Percentiles rank a stretch among this genome's conserved stretches.
These are phyloP conservation scores for Rotaria sp. DNA, from an alignment of 2,888 invertebrate genomes.

Conservation along the genomic window DNA sequence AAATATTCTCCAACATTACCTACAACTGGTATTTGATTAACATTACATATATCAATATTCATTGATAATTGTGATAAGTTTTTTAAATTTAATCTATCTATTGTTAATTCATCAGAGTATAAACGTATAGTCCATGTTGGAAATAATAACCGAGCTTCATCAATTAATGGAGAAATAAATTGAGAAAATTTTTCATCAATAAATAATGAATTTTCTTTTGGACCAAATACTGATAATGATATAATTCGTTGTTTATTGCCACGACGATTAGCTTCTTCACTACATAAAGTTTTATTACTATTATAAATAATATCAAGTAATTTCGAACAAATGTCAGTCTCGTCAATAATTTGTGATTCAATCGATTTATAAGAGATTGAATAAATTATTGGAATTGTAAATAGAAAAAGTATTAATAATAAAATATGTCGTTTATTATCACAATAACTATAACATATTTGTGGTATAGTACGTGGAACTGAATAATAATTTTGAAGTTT, in stretches of 20 bases:
- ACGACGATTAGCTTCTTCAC: background rate
- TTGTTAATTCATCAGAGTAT: background rate
- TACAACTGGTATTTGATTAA: background rate
- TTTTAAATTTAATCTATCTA: background rate
- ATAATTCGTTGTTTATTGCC: background rate
- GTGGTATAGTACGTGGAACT: background rate
- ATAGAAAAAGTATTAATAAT: background rate
- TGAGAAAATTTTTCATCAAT: background rate
- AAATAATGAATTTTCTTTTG: background rate
- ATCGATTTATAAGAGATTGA: background rate
- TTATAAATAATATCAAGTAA: background rate
- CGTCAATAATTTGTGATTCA: background rate
- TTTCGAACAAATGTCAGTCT: background rate
- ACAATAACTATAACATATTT: background rate
- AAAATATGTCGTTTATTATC: background rate
- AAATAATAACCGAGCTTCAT: background rate
- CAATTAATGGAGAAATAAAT: background rate
- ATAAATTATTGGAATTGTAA: background rate
- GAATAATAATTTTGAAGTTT: background rate
- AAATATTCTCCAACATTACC: background rate
- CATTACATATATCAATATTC: constrained; percentile 17
- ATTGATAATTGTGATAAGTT: background rate
- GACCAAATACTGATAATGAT: background rate
- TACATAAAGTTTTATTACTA: background rate
- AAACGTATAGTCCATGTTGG: background rate